These are phyloP conservation scores for Amaurobius ferox DNA, from an alignment of 2,888 invertebrate genomes.

Conservation along the genomic window DNA sequence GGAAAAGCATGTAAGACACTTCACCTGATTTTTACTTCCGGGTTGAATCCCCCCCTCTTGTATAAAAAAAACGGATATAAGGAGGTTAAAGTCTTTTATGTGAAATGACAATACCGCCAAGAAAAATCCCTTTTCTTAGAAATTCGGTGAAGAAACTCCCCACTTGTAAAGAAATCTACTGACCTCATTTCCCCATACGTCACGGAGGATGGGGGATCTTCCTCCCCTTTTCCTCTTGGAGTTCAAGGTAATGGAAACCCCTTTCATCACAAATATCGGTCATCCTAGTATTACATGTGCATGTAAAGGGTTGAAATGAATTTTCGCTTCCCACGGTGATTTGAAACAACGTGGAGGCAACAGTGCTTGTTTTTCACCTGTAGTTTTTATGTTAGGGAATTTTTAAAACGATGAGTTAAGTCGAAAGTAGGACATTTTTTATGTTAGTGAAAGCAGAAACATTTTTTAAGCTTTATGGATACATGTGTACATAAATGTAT, in stretches of 20 bases:
- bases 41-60: background rate
- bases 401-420: background rate
- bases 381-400: background rate
- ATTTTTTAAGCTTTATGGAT: background rate
- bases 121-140: constrained; percentile 12
- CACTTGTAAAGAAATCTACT: constrained; percentile 41
- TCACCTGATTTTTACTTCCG: constrained; percentile 68
- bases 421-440: background rate
- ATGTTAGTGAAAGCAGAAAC: background rate
- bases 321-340: constrained; percentile 1
- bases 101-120: background rate
- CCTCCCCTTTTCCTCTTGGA: constrained; percentile 10
- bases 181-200: constrained; percentile 31
- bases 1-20: constrained; percentile 54
- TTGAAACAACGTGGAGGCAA: background rate
- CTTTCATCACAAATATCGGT: constrained; percentile 52
- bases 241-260: constrained; percentile 62
- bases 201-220: constrained; percentile 6
- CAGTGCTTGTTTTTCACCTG: background rate
- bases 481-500: background rate
- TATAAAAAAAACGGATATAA: constrained; percentile 16
- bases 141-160: constrained; percentile 43
- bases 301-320: background rate
- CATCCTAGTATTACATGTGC: constrained; percentile 47
- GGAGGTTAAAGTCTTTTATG: constrained; percentile 8